Evolutionary conservation across 2,113 vertebrate genomes (phyloP).

Genomic region (Tragelaphus scriptus): DNA sequence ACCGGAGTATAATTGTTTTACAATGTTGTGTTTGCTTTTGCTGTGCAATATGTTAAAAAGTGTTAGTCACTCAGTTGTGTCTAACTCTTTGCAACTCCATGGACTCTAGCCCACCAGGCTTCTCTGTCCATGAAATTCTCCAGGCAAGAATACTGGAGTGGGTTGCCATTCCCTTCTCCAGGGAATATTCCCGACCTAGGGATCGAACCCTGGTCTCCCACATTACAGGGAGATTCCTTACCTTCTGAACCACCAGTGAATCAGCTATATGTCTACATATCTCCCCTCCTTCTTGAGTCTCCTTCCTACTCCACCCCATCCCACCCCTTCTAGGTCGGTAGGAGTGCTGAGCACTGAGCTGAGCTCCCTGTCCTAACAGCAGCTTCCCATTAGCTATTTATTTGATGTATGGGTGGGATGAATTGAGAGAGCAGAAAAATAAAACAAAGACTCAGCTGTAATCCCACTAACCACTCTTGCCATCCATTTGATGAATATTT

Average conservation of each 20-base stretch:
- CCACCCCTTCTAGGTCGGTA: not conserved
- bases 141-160: not conserved
- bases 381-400: not conserved
- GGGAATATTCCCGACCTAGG: not conserved
- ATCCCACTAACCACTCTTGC: not conserved
- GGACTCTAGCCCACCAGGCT: not conserved
- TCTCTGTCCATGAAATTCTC: not conserved
- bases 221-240: not conserved
- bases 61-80: not conserved
- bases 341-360: not conserved
- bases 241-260: not conserved
- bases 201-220: not conserved
- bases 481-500: not conserved
- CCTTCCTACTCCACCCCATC: not conserved
- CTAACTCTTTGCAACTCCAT: not conserved
- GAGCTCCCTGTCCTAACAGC: not conserved
- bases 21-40: not conserved
- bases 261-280: not conserved
- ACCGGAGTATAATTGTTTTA: not conserved
- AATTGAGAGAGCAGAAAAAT: not conserved
- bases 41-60: not conserved
- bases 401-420: not conserved
- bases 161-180: not conserved
- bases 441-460: not conserved
- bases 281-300: not conserved